Percentiles rank a stretch among this genome's conserved stretches.
These are phyloP conservation scores for Pseudolycoriella hygida DNA, from an alignment of 2,888 invertebrate genomes.

Conservation along the genomic window DNA sequence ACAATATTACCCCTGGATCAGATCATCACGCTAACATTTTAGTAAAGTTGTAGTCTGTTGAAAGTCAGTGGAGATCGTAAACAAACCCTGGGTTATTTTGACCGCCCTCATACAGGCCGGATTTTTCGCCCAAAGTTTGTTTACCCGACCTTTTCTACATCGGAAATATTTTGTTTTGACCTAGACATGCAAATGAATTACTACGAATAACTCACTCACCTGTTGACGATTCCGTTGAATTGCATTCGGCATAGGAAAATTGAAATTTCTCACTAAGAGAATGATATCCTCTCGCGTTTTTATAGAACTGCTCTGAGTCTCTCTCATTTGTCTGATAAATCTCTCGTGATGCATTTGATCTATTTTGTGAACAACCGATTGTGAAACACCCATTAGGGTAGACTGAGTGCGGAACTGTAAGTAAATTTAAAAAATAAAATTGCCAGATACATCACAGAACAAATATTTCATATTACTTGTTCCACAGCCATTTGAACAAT, in stretches of 20 bases:
- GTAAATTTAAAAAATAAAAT: background rate
- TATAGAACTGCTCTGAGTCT: conserved; percentile 27
- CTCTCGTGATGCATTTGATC: conserved; percentile 68
- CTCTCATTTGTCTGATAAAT: conserved; percentile 34
- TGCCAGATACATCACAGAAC: no score
- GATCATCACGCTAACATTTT: no score
- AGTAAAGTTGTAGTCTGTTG: no score
- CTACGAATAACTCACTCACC: no score
- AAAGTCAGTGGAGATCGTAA: no score
- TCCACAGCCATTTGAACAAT: conserved; percentile 64
- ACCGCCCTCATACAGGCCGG: no score
- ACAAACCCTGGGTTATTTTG: no score
- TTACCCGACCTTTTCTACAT: no score
- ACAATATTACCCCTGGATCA: no score
- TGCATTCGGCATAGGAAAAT: conserved; percentile 52
- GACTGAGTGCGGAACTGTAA: conserved; percentile 56
- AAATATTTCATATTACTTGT: conserved; percentile 35
- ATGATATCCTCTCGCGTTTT: conserved; percentile 69
- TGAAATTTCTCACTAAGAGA: conserved; percentile 69
- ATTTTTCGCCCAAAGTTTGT: conserved; percentile 3
- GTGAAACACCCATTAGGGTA: conserved; percentile 64
- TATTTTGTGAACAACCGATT: conserved; percentile 69
- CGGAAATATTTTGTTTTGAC: no score
- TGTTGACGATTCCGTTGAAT: conserved; percentile 16
- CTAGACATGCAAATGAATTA: no score